Evolutionary conservation across 2,113 vertebrate species (phyloP).

Genomic region (Antechinus stuartii): DNA sequence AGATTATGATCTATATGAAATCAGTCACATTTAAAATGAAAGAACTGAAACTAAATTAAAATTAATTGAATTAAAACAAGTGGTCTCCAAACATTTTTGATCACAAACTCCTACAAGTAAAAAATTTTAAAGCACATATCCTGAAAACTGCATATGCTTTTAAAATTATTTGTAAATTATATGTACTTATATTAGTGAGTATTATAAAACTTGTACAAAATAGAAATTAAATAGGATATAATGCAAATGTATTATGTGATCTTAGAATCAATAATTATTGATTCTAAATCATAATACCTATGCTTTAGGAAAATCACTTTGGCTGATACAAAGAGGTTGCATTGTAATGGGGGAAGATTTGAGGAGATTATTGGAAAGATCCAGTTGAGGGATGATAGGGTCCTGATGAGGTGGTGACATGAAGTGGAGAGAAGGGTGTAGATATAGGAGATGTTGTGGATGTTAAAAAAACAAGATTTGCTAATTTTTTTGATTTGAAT

Average conservation of each 20-base stretch:
- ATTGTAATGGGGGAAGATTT: not conserved
- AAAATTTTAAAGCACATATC: too few species aligned
- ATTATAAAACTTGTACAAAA: too few species aligned
- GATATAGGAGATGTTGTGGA: not conserved
- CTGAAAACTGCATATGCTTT: too few species aligned
- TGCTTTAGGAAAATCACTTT: not conserved
- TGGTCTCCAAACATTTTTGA: too few species aligned
- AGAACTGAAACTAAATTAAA: too few species aligned
- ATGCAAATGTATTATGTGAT: not conserved
- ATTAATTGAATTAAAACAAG: too few species aligned
- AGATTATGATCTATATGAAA: too few species aligned
- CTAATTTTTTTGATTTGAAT: not conserved
- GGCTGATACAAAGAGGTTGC: not conserved
- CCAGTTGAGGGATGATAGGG: not conserved
- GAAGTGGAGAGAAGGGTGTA: not conserved
- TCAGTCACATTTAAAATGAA: too few species aligned
- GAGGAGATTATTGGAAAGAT: not conserved
- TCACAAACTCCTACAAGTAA: too few species aligned
- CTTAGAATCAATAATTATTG: not conserved
- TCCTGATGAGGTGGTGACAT: not conserved
- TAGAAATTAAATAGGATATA: too few species aligned
- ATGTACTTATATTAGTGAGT: too few species aligned
- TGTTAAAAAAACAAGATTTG: not conserved
- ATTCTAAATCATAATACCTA: not conserved
- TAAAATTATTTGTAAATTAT: too few species aligned